phyloP scores from a whole-genome alignment of 64 coral and sea anemone genomes.

The Actinia equina region DNA sequence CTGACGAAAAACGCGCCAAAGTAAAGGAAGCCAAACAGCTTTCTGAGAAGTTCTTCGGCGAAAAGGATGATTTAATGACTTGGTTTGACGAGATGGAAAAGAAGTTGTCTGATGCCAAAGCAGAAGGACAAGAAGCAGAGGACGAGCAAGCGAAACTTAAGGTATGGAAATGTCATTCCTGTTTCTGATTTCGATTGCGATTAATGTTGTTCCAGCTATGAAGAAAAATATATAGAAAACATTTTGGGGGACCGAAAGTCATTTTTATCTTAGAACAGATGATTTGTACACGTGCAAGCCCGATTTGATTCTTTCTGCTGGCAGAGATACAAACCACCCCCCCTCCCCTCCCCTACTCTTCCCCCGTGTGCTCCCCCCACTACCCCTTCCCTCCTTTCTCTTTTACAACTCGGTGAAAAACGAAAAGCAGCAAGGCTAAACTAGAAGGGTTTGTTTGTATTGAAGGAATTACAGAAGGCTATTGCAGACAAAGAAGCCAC shows the following conservation, averaged over 20 bases:
- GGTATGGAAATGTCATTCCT: not conserved
- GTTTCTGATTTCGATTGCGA: no score
- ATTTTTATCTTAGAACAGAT: no score
- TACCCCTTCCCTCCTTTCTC: not conserved
- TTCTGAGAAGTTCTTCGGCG: constrained; percentile 60
- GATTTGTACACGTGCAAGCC: no score
- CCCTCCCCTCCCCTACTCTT: not conserved
- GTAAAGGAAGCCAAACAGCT: constrained; percentile 61
- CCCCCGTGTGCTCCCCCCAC: no score
- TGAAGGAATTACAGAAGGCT: constrained; percentile 84
- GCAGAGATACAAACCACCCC: not conserved
- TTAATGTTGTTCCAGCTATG: no score
- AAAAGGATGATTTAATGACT: constrained; percentile 52
- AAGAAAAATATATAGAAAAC: no score
- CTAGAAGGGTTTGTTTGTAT: not conserved
- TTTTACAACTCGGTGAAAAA: no score
- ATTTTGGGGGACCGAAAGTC: no score
- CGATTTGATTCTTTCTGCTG: no score
- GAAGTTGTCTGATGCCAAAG: constrained; percentile 55
- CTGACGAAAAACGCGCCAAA: constrained; percentile 37
- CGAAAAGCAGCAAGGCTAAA: no score
- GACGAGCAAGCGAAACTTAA: constrained; percentile 64
- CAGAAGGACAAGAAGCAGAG: constrained; percentile 56
- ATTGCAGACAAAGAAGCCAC: constrained; percentile 72
- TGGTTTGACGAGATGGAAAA: constrained; percentile 70